Evolutionary conservation across 2,113 vertebrate species (phyloP).

Genomic region (Phocoena phocoena): DNA sequence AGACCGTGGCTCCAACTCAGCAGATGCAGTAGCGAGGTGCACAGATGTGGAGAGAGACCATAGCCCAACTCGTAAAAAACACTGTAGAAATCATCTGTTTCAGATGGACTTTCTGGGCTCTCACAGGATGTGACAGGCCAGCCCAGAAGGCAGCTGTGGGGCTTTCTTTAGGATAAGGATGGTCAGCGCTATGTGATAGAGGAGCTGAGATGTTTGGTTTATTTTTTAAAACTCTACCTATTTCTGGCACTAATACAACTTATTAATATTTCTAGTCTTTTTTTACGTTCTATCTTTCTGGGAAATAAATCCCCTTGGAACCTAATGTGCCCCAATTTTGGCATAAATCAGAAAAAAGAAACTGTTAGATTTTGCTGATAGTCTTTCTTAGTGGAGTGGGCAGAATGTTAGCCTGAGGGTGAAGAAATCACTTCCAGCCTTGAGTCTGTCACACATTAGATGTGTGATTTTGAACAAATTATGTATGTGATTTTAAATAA

Average conservation of each 20-base stretch:
- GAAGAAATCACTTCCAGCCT: neutral
- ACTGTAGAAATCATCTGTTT: constrained; percentile 9
- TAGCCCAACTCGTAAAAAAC: constrained; percentile 23
- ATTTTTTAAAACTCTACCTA: neutral
- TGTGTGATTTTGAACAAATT: neutral
- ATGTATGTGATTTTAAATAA: neutral
- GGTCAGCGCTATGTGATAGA: neutral
- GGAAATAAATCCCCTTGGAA: neutral
- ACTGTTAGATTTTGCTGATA: neutral
- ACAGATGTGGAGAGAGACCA: constrained; percentile 39
- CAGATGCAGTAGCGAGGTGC: constrained; percentile 25
- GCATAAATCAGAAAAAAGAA: neutral
- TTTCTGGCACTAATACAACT: constrained; percentile 1
- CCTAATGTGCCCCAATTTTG: neutral
- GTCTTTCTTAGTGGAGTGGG: neutral
- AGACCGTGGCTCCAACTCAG: neutral
- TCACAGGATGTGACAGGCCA: neutral
- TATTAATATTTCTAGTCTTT: neutral
- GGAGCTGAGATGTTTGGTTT: neutral
- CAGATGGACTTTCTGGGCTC: neutral
- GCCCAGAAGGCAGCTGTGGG: neutral
- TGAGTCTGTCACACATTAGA: neutral
- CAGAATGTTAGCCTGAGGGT: neutral
- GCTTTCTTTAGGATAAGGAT: constrained; percentile 16
- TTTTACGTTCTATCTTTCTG: neutral